Base-by-base conservation (phyloP, 2,797 vertebrate genomes). In the Silurus lanzhouensis region DNA sequence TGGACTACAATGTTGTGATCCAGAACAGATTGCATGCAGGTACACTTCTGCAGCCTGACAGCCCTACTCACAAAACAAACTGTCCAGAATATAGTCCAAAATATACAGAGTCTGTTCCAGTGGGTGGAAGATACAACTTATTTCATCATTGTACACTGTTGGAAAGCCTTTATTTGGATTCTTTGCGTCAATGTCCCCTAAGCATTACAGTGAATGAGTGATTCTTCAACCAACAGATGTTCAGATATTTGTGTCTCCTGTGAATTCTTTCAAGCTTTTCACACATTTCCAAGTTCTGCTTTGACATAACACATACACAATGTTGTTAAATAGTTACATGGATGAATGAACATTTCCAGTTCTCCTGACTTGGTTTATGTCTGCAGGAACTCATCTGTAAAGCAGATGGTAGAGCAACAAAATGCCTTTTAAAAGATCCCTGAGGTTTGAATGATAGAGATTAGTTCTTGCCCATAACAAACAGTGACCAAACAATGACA, bases 351-450 rank as follows among this genome's bases (percentile, higher is more conserved):
- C 84, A 84, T 88, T 86, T 79, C 52, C 46, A 81, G 88, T 89
- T 86, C 67, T 87, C 71, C 80, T 61, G 57, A 86, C 78, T 58
- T 81, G 25, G n/a, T 83, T 87, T 68, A 66, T 74, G 79, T 88
- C 89, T 83, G 77, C 58, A 82, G 86, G 88, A 90, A 81, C 70
- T 92, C 90, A 93, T 93, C 90, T 93, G 88, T 87, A 89, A 87
- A 89, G 85, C 91, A 93, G 92, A 93, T 92, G 90, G 88, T 83
- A 88, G 88, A 77, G 89, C 89, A 90, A 88, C 86, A 87, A 86
- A 63, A 67, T 12, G 12, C 31, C 38, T 38, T 89, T 79, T 85
- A 72, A 64, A 63, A 88, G 80, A 87, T 44, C 12, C 12, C 2
- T 66, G 22, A 22, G 60, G 31, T 71, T n/a, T 61, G 31, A 79